These are phyloP conservation scores for Proterorhinus semilunaris DNA, from an alignment of 2,113 vertebrate genomes.

Conservation along the genomic window DNA sequence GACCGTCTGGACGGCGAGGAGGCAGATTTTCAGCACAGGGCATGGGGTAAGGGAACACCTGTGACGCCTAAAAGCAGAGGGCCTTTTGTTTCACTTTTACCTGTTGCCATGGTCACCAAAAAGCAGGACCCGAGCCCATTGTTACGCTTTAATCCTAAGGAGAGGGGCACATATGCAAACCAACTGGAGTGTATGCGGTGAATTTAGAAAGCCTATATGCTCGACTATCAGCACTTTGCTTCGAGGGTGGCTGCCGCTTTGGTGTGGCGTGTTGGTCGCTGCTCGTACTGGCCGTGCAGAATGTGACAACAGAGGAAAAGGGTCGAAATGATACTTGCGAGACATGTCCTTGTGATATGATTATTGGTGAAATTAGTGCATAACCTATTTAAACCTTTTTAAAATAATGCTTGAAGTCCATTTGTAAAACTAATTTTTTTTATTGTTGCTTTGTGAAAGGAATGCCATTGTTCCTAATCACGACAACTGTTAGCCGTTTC, in stretches of 20 bases:
- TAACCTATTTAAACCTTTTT: not conserved
- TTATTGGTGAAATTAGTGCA: too few species aligned
- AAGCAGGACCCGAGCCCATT: constrained; percentile 65
- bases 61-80: constrained; percentile 47
- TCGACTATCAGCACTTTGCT: constrained; percentile 24
- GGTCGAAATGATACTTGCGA: not conserved
- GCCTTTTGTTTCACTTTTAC: constrained; percentile 59
- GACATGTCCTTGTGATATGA: too few species aligned
- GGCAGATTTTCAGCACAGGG: constrained; percentile 97
- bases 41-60: constrained; percentile 90
- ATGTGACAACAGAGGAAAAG: constrained; percentile 4
- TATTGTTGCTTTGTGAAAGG: not conserved
- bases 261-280: not conserved
- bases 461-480: not conserved
- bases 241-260: not conserved
- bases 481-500: not conserved
- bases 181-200: constrained; percentile 34
- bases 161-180: constrained; percentile 33
- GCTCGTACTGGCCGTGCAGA: not conserved
- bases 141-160: constrained; percentile 60
- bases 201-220: constrained; percentile 19
- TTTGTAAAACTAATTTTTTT: not conserved
- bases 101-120: constrained; percentile 72
- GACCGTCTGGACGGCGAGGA: constrained; percentile 78
- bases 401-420: not conserved